phyloP scores from a whole-genome alignment of 1,140 invertebrate genomes.

The Orchesella cincta region DNA sequence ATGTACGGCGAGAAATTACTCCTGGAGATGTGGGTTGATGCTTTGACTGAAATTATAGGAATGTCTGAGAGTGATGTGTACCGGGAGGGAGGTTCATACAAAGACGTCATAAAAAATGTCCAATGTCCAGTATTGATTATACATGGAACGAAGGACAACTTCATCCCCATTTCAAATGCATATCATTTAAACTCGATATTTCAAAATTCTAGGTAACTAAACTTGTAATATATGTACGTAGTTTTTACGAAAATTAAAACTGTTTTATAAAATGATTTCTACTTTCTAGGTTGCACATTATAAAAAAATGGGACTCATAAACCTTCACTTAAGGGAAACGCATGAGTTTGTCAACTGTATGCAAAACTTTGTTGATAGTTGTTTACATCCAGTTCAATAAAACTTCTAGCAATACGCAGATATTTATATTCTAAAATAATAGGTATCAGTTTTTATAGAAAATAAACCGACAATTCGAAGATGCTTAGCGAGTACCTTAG shows the following conservation, averaged over 20 bases:
- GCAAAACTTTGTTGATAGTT: neutral
- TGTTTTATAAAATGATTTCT: neutral
- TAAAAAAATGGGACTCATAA: conserved; percentile 1
- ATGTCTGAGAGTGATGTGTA: neutral
- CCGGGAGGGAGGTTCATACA: neutral
- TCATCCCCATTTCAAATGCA: neutral
- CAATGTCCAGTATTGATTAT: neutral
- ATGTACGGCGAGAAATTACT: neutral
- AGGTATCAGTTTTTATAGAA: no score
- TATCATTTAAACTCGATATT: neutral
- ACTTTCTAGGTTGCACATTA: neutral
- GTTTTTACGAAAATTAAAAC: no score
- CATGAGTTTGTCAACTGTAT: neutral
- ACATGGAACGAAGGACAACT: neutral
- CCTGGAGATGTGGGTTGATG: neutral
- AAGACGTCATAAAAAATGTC: neutral
- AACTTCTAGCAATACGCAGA: no score
- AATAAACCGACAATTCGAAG: no score
- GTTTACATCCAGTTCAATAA: no score
- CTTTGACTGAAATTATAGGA: neutral
- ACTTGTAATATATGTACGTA: neutral
- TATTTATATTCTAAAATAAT: no score
- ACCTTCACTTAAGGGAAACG: neutral
- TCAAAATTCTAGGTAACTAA: neutral
- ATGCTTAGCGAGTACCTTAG: no score